Evolutionary conservation across 2,888 invertebrate genomes (phyloP), one percentile per base, ranked within the genome.

Genomic region (Hydropsyche betteni): DNA sequence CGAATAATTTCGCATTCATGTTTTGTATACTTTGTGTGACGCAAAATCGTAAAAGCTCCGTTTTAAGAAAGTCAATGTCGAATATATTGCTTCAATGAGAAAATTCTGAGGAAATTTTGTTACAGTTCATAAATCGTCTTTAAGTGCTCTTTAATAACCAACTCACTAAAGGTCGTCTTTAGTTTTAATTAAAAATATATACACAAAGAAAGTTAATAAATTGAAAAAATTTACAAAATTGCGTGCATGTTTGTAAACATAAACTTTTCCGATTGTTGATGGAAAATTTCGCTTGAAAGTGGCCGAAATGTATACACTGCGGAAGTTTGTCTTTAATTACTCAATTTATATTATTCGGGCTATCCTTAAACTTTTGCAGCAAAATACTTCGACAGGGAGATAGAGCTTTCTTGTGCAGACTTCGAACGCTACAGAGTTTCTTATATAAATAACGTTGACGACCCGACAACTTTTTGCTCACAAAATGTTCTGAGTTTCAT

Each of bases 401-500:
- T 16, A 24, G 34, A 61, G 61, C 61, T 61, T 61, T 61, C 61
- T 61, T 61, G 61, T 24, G 24, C 16, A 16, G 61, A 61, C 10
- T 61, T 61, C 33, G 61, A 61, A 61, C 61, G 33, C 61, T n/a
- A 10, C 16, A 7, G 61, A 61, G 61, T 61, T 61, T 61, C 16
- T 6, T 61, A 36, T 64, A 64, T 64, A 64, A 64, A 64, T 34
- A 36, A 34, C 64, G 24, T 64, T 64, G 64, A 61, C 36, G 36
- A 64, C 64, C n/a, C n/a, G 36, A 44, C 44, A 64, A 34, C 64
- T 64, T 64, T 64, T 64, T n/a, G n/a, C 3, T 44, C 44, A 44
- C 10, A 44, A 44, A 44, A 44, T 44, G 44, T 44, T 44, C 2
- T 44, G 44, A 1, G 44, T 44, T 44, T 44, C 44, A 44, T 44